These are phyloP conservation scores for Todus mexicanus DNA, from an alignment of 2,797 vertebrate species.

Conservation along the genomic window DNA sequence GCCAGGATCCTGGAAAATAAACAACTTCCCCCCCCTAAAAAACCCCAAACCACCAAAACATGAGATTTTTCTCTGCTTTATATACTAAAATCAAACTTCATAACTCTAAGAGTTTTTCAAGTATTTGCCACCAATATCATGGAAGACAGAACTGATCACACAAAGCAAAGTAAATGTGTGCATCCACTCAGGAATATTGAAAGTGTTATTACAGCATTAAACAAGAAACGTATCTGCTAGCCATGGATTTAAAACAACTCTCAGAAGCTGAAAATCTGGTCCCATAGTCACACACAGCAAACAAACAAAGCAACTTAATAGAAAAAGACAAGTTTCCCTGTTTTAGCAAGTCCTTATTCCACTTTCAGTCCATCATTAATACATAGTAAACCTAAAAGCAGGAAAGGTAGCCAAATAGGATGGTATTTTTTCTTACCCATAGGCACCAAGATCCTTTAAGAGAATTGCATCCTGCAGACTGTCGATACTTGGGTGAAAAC, in stretches of 20 bases:
- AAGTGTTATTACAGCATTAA: background rate
- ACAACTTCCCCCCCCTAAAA: no score
- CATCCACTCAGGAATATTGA: background rate
- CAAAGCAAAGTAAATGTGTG: background rate
- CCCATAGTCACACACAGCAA: background rate
- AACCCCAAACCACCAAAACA: background rate
- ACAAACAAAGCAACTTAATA: background rate
- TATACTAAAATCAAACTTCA: background rate
- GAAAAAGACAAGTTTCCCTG: background rate
- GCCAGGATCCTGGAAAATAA: background rate
- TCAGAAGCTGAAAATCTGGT: background rate
- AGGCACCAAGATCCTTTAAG: constrained; percentile 21
- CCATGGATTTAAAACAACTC: background rate
- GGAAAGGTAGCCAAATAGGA: background rate
- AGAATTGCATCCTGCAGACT: background rate
- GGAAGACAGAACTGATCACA: background rate
- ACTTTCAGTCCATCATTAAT: background rate
- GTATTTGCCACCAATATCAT: background rate
- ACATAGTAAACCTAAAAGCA: background rate
- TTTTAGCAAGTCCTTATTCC: background rate
- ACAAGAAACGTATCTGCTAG: background rate
- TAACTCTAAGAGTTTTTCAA: background rate
- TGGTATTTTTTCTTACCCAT: constrained; percentile 64
- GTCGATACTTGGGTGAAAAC: constrained; percentile 50
- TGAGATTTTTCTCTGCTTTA: background rate